Base-by-base conservation (phyloP, 2,888 invertebrate species). In the Zeuzera pyrina region DNA sequence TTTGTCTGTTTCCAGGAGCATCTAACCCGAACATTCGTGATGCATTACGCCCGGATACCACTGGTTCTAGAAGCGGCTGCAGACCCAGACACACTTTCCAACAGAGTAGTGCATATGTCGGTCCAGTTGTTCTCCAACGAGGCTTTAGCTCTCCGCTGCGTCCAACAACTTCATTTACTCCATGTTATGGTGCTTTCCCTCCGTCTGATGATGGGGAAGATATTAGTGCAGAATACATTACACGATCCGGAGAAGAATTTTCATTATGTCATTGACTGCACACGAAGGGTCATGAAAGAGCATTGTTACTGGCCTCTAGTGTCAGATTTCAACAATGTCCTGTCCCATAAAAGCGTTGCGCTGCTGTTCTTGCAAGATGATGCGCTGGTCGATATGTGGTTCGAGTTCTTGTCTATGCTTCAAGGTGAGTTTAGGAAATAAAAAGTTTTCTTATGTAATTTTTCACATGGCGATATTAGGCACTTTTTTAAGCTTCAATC, bases 251-350 rank as follows among this genome's bases (percentile, higher is more conserved):
- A 86, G 12, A 89, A 88, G 56, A 95, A 95, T 66, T 91, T 90
- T 54, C 97, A 97, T 69, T 90, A 88, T 55, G 96, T 97, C 12
- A 97, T 98, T 29, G 95, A 97, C 66, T 98, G 98, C 65, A 92
- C 91, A 8, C 87, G 91, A 43, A 87, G 92, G 37, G 93, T 97
- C 12, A 97, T 98, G 95, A 96, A 95, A 77, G 95, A 97, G 61
- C 98, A 98, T 68, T 97, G 97, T 74, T 98, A 97, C 70, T 98
- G 98, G 98, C 97, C 98, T 1, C 85, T 98, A 4, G 96, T 98
- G 19, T 97, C 96, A 0, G 98, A 98, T 78, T 89, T 98, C 49
- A 97, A 97, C 63, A 98, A 98, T 69, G 93, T 98, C 31, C 85
- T 98, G 10, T 95, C 96, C 0, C 98, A 98, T 63, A 88, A 91